A percentile compares a stretch with the other conserved stretches of the same genome.
These are phyloP conservation scores for Metellina segmentata DNA, from an alignment of 2,888 invertebrate genomes.

Conservation along the genomic window DNA sequence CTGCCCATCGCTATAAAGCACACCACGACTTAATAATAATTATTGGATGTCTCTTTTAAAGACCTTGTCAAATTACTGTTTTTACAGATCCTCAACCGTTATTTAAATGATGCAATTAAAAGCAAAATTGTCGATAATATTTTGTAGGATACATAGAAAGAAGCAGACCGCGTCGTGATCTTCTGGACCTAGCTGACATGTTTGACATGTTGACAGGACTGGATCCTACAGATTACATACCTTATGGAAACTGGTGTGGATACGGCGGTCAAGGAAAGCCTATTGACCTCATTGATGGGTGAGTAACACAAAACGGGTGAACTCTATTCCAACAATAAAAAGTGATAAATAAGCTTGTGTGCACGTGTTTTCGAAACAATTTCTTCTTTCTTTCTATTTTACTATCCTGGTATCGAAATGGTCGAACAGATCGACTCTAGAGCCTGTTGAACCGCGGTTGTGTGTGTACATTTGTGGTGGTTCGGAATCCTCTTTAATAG, in stretches of 20 bases:
- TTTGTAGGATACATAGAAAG: background rate
- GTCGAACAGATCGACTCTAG: too few species aligned
- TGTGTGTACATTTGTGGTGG: too few species aligned
- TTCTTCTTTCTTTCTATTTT: too few species aligned
- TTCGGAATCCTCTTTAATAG: too few species aligned
- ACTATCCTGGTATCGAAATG: too few species aligned
- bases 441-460: too few species aligned
- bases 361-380: too few species aligned
- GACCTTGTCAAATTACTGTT: background rate
- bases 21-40: background rate
- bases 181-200: conserved; percentile 73
- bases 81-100: background rate
- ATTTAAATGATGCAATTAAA: too few species aligned
- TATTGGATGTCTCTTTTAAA: background rate
- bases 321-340: background rate
- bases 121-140: background rate
- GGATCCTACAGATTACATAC: conserved; percentile 64
- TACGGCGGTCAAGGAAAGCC: conserved; percentile 73
- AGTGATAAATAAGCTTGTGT: background rate
- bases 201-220: conserved; percentile 67
- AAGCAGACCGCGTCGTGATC: conserved; percentile 41
- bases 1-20: background rate
- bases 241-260: conserved; percentile 76
- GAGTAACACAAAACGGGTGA: background rate
- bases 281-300: conserved; percentile 71